These are phyloP conservation scores for Himantopus leucocephalus DNA, from an alignment of 2,113 vertebrate species.

Conservation along the genomic window DNA sequence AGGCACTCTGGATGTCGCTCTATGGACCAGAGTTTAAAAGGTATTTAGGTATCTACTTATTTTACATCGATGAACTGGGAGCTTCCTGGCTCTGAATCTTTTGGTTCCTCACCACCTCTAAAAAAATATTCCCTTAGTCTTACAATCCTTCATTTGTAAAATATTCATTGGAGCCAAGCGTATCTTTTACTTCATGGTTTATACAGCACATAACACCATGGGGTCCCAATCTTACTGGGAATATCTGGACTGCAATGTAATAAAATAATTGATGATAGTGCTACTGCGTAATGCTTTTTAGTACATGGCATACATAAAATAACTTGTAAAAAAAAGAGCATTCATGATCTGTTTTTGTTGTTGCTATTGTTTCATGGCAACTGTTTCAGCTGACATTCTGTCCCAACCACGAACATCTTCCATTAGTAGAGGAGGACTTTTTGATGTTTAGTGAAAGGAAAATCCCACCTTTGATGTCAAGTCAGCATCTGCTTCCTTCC, in stretches of 20 bases:
- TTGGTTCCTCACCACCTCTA: not conserved
- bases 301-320: not conserved
- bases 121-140: not conserved
- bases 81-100: not conserved
- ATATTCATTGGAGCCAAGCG: not conserved
- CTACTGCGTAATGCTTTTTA: not conserved
- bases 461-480: not conserved
- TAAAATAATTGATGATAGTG: not conserved
- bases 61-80: not conserved
- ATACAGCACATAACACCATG: not conserved
- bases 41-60: not conserved
- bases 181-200: not conserved
- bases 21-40: not conserved
- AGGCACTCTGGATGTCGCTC: not conserved
- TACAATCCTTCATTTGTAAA: not conserved
- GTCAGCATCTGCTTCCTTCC: not conserved
- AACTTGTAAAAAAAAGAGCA: not conserved
- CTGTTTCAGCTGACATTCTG: not conserved
- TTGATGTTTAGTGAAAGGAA: not conserved
- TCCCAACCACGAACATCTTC: not conserved
- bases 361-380: not conserved
- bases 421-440: not conserved
- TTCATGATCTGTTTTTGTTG: not conserved
- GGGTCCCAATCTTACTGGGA: not conserved
- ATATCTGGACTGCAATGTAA: not conserved